A percentile compares a stretch with the other conserved stretches of the same genome.
Evolutionary conservation across 2,797 vertebrate genomes (phyloP).

Genomic region (Hypotaenidia philippensis): DNA sequence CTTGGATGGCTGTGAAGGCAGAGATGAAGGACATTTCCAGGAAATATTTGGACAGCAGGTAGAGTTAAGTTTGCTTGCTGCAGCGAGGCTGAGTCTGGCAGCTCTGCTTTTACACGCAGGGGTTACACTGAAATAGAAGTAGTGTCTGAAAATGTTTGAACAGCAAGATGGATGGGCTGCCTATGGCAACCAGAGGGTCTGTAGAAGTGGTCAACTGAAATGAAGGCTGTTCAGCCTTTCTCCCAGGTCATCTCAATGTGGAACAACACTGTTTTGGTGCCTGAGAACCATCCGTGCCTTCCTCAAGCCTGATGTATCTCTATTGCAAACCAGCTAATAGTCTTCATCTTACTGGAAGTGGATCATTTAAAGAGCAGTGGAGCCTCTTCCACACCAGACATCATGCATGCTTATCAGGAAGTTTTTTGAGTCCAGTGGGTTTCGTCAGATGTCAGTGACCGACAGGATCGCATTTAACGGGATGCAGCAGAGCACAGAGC

Average conservation of each 20-base stretch:
- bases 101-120: background rate
- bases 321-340: background rate
- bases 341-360: background rate
- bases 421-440: background rate
- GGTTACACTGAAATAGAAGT: background rate
- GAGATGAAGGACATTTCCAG: background rate
- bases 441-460: background rate
- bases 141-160: background rate
- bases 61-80: background rate
- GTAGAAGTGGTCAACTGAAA: background rate
- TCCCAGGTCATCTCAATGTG: background rate
- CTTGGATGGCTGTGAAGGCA: background rate
- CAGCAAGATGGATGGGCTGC: background rate
- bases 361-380: background rate
- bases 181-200: background rate
- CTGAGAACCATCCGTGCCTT: background rate
- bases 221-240: background rate
- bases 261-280: background rate
- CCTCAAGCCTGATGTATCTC: background rate
- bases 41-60: background rate
- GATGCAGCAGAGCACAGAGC: background rate
- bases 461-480: fast-evolving
- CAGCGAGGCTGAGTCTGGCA: background rate
- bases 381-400: background rate
- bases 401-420: background rate